Evolutionary conservation across 2,797 vertebrate species (phyloP).

Genomic region (Miichthys miiuy): DNA sequence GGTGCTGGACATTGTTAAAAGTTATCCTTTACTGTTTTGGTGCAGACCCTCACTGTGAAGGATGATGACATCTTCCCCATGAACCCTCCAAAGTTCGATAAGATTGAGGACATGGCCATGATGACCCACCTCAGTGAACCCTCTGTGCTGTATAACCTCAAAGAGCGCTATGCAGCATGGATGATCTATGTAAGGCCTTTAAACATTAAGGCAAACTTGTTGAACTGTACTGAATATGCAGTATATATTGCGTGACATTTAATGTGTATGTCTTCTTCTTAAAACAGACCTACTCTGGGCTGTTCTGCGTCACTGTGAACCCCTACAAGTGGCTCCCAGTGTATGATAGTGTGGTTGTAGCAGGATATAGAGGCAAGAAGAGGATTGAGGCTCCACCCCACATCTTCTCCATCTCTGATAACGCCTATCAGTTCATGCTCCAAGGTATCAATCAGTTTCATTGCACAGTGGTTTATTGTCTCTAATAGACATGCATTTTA

Average conservation of each 20-base stretch:
- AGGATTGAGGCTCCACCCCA: conserved; percentile 92
- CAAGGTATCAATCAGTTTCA: conserved; percentile 82
- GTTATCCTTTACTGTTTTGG: conserved; percentile 19
- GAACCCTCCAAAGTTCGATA: conserved; percentile 81
- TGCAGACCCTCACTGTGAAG: conserved; percentile 87
- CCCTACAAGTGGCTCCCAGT: conserved; percentile 94
- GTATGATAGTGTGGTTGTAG: conserved; percentile 87
- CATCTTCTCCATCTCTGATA: conserved; percentile 97
- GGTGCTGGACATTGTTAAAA: neutral
- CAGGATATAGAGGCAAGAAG: conserved; percentile 92
- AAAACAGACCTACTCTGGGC: conserved; percentile 90
- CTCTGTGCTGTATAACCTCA: conserved; percentile 93
- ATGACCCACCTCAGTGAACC: conserved; percentile 88
- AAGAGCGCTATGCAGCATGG: conserved; percentile 95
- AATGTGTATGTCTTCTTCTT: neutral
- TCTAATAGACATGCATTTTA: neutral
- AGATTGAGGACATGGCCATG: conserved; percentile 88
- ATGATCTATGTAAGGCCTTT: conserved; percentile 87
- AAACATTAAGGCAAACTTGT: neutral
- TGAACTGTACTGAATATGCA: neutral
- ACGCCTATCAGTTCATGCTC: conserved; percentile 94
- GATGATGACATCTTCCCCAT: conserved; percentile 84
- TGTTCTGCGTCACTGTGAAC: conserved; percentile 94
- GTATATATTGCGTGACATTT: neutral
- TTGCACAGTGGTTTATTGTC: neutral